Evolutionary conservation across 2,888 invertebrate genomes (phyloP), one percentile per base, ranked within the genome.

Genomic region (Drosophila prolongata): DNA sequence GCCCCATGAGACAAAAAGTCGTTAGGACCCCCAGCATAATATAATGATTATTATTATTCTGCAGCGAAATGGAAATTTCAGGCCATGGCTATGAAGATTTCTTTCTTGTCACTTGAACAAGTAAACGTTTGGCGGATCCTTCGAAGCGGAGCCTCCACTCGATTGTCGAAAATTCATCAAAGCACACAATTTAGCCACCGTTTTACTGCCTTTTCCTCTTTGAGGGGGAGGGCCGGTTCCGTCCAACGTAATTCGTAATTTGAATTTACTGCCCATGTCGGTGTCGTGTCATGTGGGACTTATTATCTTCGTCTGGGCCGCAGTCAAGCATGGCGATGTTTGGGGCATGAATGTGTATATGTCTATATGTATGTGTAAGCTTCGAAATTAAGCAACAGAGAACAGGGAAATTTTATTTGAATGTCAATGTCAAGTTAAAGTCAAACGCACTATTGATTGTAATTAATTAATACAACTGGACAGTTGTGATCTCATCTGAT

Each of bases 401-500:
- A 49, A 10, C 44, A 40, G 60, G 52, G 42, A 52, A 55, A 58
- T 65, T 60, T 53, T 72, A 75, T 82, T 89, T 85, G 71, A 88
- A 88, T 79, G 80, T 53, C 84, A 89, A 89, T 86, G 90, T 85
- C 90, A 78, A 75, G 71, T 68, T 68, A 88, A 89, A 73, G 85
- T 85, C 89, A 86, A 24, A 42, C 58, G 34, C 57, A 35, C 60
- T 56, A 68, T 65, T 67, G 74, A 42, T 76, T 74, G 76, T 37
- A 55, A 35, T 76, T 81, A 84, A 89, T 85, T 85, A 78, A 81
- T 40, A 11, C 27, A 35, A 10, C 11, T n/a, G 35, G 16, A 19
- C 43, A 52, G 30, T 34, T 65, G 57, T 72, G 75, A 71, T 56
- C 75, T 71, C 76, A 71, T 71, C 52, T 34, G 6, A 46, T 46